These are phyloP conservation scores for Mesorhabditis spiculigera DNA, from an alignment of 2,888 invertebrate species.

Conservation along the genomic window DNA sequence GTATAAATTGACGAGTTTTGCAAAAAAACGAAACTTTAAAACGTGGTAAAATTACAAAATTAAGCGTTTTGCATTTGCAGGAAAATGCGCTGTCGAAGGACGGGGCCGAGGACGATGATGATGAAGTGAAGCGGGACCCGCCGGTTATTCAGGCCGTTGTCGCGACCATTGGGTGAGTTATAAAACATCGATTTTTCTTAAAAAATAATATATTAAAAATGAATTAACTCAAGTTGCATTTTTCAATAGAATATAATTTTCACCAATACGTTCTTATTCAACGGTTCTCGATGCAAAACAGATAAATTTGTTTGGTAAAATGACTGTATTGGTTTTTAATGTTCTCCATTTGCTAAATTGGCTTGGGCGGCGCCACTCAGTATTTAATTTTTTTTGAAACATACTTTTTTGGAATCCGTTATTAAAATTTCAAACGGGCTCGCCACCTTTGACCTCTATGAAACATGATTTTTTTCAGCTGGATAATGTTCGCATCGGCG, in stretches of 20 bases:
- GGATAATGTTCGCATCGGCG: conserved; percentile 82
- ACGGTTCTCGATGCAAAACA: too few relatives aligned
- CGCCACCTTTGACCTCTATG: too few relatives aligned
- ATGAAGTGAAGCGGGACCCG: conserved; percentile 30
- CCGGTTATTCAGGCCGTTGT: conserved; percentile 44
- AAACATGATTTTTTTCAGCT: conserved; percentile 65
- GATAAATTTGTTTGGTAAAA: too few relatives aligned
- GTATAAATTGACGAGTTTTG: neutral
- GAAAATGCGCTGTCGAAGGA: neutral
- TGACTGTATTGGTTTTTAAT: too few relatives aligned
- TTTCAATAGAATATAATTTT: neutral
- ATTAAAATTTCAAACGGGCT: too few relatives aligned
- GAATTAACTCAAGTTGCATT: too few relatives aligned
- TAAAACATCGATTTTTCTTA: neutral
- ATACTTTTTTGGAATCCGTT: too few relatives aligned
- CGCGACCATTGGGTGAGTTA: conserved; percentile 10
- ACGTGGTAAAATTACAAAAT: neutral
- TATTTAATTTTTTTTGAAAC: too few relatives aligned
- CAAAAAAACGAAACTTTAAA: too few relatives aligned
- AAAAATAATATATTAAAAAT: neutral
- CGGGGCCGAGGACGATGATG: conserved; percentile 13
- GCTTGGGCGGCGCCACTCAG: too few relatives aligned
- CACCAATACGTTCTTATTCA: too few relatives aligned
- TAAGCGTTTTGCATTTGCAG: neutral
- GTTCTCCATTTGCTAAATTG: too few relatives aligned